phyloP scores from a whole-genome alignment of 2,797 vertebrate species.

The Dryobates pubescens region DNA sequence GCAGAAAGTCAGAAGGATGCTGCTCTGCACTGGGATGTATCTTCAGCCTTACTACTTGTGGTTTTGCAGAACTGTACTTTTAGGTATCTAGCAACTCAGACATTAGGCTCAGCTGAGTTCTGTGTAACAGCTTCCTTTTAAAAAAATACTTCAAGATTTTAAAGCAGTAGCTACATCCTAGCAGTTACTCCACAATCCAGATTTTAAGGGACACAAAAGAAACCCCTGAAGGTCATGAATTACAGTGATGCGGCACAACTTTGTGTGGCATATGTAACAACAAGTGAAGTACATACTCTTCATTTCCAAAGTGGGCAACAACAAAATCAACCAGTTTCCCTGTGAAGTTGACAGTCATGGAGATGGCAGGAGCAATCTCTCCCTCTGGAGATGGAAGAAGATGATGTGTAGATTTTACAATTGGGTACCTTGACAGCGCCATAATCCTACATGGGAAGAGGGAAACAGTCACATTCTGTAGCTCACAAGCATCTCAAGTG shows the following conservation, averaged over 20 bases:
- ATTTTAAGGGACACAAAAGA: not conserved
- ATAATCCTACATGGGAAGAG: slow-evolving; percentile 67
- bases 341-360: slow-evolving; percentile 74
- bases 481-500: not conserved
- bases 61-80: not conserved
- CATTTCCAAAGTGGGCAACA: slow-evolving; percentile 79
- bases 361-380: slow-evolving; percentile 79
- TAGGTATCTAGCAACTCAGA: not conserved
- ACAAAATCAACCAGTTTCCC: slow-evolving; percentile 75
- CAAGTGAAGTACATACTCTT: slow-evolving; percentile 71
- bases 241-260: not conserved
- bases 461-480: not conserved
- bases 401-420: slow-evolving; percentile 77
- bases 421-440: slow-evolving; percentile 76
- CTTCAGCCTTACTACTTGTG: not conserved
- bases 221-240: not conserved
- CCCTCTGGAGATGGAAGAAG: slow-evolving; percentile 80
- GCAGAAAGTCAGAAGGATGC: not conserved
- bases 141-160: not conserved
- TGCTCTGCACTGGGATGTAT: not conserved
- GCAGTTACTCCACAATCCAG: not conserved
- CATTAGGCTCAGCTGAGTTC: not conserved
- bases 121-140: not conserved
- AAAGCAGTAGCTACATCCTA: not conserved
- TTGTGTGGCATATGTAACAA: not conserved